Evolutionary conservation across 1,140 invertebrate genomes (phyloP).

Genomic region (Pteromalus puparum): DNA sequence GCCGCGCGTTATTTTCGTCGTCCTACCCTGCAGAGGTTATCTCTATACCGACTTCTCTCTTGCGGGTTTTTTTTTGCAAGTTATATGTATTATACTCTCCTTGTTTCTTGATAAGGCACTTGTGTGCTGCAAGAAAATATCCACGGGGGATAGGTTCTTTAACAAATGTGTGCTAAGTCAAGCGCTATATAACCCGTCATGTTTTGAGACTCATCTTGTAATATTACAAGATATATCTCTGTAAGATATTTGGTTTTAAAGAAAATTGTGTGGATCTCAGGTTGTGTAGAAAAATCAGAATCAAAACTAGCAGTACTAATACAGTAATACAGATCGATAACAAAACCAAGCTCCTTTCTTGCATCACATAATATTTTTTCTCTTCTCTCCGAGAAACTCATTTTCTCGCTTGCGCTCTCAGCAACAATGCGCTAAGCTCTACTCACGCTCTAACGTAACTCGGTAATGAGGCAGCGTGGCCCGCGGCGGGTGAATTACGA

Average conservation of each 20-base stretch:
- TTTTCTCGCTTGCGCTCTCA: neutral
- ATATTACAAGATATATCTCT: too few species aligned
- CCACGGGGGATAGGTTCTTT: too few species aligned
- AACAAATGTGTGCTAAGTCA: too few species aligned
- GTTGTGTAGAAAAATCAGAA: neutral
- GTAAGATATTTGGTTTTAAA: too few species aligned
- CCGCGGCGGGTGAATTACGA: slow-evolving; percentile 2
- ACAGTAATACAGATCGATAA: slow-evolving; percentile 1
- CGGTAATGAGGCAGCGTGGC: slow-evolving; percentile 11
- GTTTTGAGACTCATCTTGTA: too few species aligned
- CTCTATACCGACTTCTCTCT: neutral
- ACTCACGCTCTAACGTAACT: neutral
- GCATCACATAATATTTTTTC: neutral
- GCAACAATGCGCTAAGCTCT: neutral
- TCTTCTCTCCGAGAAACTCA: neutral
- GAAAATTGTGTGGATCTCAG: too few species aligned
- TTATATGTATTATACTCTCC: too few species aligned
- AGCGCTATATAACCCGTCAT: too few species aligned
- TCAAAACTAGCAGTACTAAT: neutral
- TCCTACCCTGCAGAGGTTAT: neutral
- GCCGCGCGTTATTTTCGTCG: slow-evolving; percentile 12
- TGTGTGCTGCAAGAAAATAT: too few species aligned
- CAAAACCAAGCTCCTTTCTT: neutral
- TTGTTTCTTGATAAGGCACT: too few species aligned
- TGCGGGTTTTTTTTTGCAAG: too few species aligned